Base-by-base conservation (phyloP, 2,888 invertebrate genomes). In the Pegoplata infirma region DNA sequence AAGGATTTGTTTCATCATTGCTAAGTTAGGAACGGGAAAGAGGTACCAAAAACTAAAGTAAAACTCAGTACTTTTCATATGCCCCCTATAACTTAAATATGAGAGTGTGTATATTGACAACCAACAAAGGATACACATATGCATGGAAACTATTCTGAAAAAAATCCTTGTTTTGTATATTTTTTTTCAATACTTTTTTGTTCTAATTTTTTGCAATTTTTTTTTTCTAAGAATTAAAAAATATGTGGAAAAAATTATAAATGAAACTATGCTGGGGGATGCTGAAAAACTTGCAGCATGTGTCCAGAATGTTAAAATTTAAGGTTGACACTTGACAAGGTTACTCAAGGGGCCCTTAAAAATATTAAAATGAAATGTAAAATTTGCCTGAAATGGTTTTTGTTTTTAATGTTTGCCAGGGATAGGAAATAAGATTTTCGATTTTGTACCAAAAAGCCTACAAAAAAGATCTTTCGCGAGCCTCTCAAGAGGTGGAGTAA, bases 41-140 rank as follows among this genome's bases (percentile, higher is more conserved):
- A 7, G 14, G 21, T 7, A 47, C 2, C 51, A 16, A 3, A 8
- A 61, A 56, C 25, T 55, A 49, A 56, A n/a, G 63, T 61, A 61
- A 51, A 5, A 8, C 10, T 28, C 10, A 44, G n/a, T n/a, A n/a
- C n/a, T n/a, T n/a, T n/a, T n/a, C n/a, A n/a, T n/a, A n/a, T n/a
- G n/a, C n/a, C n/a, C n/a, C n/a, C n/a, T n/a, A n/a, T n/a, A n/a
- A n/a, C n/a, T n/a, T n/a, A n/a, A n/a, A n/a, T n/a, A n/a, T 32
- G 25, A 51, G n/a, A n/a, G 3, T 25, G 56, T 40, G 28, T 40
- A 12, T 36, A 12, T 12, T 40, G 36, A 40, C n/a, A 47, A 19
- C 25, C 51, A 74, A 53, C 58, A 49, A 59, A 36, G 74, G 23
- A 32, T 74, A 32, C n/a, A n/a, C n/a, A n/a, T 23, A 28, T 64